Percentiles rank a stretch among this genome's conserved stretches.
Conservation (phyloP, 1,140 invertebrate genomes). For the Wiebesia pumilae region DNA sequence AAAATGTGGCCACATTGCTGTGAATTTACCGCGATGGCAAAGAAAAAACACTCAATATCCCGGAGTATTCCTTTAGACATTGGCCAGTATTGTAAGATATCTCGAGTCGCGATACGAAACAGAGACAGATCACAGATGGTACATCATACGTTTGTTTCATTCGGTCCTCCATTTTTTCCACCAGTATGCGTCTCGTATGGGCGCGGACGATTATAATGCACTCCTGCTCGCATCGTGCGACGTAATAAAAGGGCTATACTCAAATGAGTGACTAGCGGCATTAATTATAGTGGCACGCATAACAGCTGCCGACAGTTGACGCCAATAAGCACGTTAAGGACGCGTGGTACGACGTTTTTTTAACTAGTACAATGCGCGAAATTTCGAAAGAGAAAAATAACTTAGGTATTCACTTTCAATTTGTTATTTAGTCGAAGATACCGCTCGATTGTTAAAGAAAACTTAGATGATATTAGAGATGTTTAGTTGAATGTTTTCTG, state of each 20-base stretch:
- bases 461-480: too few relatives aligned
- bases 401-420: neutral
- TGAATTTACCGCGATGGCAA: neutral
- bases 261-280: neutral
- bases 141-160: neutral
- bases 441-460: too few relatives aligned
- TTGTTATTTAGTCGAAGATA: neutral
- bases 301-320: constrained; percentile 32
- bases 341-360: neutral
- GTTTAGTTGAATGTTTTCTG: too few relatives aligned
- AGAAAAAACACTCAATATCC: neutral
- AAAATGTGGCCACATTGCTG: neutral
- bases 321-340: neutral
- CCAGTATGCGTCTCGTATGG: neutral
- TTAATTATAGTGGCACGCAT: constrained; percentile 21
- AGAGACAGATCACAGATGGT: neutral
- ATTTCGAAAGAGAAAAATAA: neutral
- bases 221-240: neutral
- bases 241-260: constrained; percentile 22
- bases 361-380: neutral
- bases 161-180: neutral
- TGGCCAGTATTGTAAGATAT: neutral
- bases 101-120: neutral
- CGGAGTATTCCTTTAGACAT: neutral
- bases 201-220: neutral